These are phyloP conservation scores for Porites cylindrica DNA, from an alignment of 92 coral and sea anemone genomes.

Conservation along the genomic window DNA sequence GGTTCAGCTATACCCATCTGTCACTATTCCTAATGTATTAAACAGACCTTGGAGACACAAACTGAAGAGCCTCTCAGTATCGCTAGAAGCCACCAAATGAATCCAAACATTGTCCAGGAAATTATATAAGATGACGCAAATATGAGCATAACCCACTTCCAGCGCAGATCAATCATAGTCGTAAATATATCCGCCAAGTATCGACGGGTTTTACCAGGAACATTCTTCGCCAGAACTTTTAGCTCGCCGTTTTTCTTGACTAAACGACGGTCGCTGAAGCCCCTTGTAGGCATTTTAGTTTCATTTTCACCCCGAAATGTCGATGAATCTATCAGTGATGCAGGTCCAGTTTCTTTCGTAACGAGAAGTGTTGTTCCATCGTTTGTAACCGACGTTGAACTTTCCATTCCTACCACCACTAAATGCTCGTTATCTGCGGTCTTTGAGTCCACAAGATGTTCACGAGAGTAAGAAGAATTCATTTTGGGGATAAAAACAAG, in stretches of 20 bases:
- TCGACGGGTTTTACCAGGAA: constrained; percentile 69
- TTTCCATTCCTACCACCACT: not conserved
- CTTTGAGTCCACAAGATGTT: not conserved
- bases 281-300: not conserved
- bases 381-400: not conserved
- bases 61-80: constrained; percentile 73
- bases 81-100: constrained; percentile 87
- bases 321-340: not conserved
- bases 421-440: not conserved
- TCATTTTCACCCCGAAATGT: not conserved
- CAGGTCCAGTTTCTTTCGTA: not conserved
- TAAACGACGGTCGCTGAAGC: constrained; percentile 35
- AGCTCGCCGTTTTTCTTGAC: constrained; percentile 80
- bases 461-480: constrained; percentile 6
- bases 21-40: too few relatives aligned
- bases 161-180: constrained; percentile 79
- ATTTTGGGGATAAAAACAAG: not conserved
- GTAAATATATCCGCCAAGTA: constrained; percentile 87
- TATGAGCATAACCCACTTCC: constrained; percentile 87
- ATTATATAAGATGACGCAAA: constrained; percentile 79
- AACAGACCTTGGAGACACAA: constrained; percentile 82
- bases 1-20: too few relatives aligned
- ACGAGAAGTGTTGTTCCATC: not conserved
- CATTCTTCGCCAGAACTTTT: constrained; percentile 75
- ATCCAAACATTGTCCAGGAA: constrained; percentile 86